Percentiles rank a stretch among this genome's conserved stretches.
Conservation (phyloP, 2,797 vertebrate species). For the Pseudomugil gertrudae region DNA sequence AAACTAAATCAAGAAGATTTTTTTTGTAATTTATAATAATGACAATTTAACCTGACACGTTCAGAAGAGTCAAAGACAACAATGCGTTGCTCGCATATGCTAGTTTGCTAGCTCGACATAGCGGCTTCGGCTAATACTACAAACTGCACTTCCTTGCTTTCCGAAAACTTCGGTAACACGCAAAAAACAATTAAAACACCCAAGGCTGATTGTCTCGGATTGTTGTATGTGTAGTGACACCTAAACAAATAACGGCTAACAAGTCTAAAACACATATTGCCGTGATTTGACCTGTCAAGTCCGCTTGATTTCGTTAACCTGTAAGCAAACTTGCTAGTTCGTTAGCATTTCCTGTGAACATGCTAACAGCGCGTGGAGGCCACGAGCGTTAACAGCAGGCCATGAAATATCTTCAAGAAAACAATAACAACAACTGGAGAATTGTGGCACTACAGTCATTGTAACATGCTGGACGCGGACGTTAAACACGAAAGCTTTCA, state of each 20-base stretch:
- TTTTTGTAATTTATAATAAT: not conserved
- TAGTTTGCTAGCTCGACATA: slow-evolving; percentile 49
- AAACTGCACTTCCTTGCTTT: slow-evolving; percentile 59
- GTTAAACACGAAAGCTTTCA: slow-evolving; percentile 1
- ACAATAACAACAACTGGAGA: slow-evolving; percentile 70
- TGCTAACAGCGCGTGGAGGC: slow-evolving; percentile 82
- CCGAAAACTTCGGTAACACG: slow-evolving; percentile 39
- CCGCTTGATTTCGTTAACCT: slow-evolving; percentile 39
- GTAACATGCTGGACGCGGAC: not conserved
- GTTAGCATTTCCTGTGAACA: slow-evolving; percentile 58
- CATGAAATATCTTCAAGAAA: slow-evolving; percentile 79
- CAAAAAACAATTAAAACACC: not conserved
- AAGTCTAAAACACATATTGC: not conserved
- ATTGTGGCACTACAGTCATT: slow-evolving; percentile 22
- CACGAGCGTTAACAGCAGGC: slow-evolving; percentile 80
- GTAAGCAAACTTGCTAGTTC: slow-evolving; percentile 33
- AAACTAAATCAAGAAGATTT: accelerated
- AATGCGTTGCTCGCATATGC: slow-evolving; percentile 62
- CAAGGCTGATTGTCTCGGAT: accelerated
- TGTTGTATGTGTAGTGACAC: not conserved
- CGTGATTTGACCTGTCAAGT: slow-evolving; percentile 60
- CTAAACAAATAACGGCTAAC: not conserved
- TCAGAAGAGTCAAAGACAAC: slow-evolving; percentile 62
- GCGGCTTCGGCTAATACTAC: slow-evolving; percentile 48
- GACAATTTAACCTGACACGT: slow-evolving; percentile 2